phyloP scores from a whole-genome alignment of 2,888 invertebrate species.

The Nycteola revayana region DNA sequence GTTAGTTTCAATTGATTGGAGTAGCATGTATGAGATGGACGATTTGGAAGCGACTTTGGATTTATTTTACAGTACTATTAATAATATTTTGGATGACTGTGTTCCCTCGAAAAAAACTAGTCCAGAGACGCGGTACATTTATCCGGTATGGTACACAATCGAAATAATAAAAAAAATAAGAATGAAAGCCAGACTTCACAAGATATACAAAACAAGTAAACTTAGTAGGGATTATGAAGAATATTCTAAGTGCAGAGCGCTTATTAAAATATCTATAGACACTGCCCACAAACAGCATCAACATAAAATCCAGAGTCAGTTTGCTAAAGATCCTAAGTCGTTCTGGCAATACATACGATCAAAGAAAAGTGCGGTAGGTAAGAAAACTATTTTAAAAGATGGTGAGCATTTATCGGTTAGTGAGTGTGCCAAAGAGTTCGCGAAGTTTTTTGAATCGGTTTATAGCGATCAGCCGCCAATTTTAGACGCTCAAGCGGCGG shows the following conservation, averaged over 20 bases:
- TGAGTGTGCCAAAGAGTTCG: not conserved
- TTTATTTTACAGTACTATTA: too few relatives aligned
- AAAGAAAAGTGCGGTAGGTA: not conserved
- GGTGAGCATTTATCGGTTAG: not conserved
- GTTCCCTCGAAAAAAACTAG: too few relatives aligned
- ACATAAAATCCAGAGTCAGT: not conserved
- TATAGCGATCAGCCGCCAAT: not conserved
- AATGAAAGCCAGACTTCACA: too few relatives aligned
- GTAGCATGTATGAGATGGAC: too few relatives aligned
- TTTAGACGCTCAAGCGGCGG: not conserved
- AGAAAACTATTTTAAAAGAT: not conserved
- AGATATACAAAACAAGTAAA: too few relatives aligned
- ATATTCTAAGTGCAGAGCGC: not conserved
- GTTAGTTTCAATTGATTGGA: too few relatives aligned
- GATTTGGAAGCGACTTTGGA: too few relatives aligned
- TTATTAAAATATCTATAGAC: not conserved
- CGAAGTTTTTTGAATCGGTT: not conserved
- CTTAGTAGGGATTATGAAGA: too few relatives aligned
- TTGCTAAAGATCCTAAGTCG: not conserved
- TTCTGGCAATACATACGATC: not conserved
- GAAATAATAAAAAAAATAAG: too few relatives aligned
- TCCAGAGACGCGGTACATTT: too few relatives aligned
- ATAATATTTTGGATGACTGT: too few relatives aligned
- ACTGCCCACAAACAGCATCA: not conserved
- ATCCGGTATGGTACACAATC: too few relatives aligned